Evolutionary conservation across 2,113 vertebrate species (phyloP), one percentile per base, ranked within the genome.

Genomic region (Empidonax traillii): DNA sequence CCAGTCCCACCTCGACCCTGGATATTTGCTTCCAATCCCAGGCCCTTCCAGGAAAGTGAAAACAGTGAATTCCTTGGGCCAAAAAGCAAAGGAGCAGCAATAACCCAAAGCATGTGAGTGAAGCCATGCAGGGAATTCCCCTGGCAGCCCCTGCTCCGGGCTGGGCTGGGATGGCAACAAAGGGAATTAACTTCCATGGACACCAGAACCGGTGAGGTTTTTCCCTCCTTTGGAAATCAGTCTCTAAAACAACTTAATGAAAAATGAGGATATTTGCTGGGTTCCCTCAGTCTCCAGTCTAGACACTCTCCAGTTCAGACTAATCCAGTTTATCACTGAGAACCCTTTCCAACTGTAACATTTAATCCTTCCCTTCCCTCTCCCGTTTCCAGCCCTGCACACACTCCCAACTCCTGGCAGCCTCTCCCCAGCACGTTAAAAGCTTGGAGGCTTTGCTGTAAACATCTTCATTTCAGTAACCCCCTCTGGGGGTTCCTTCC

Each of bases 231-330:
- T 49, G 83, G 66, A 92, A 93, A 89, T 78, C 88, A 71, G 89
- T 3, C 2, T 84, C 94, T 88, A 84, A 94, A 22, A 79, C 51
- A 72, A n/a, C 46, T 21, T 82, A 68, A 94, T 87, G 92, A 93
- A 79, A 68, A 83, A 46, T 1, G 31, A 91, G 93, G 85, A 82
- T 49, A 46, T 89, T 85, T 75, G 66, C 33, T 58, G 4, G 30
- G 69, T 85, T 91, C 94, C 89, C 92, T 79, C 69, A 73, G 94
- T 63, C 94, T 74, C 69, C 85, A 94, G 94, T 93, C 93, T 93
- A 96, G 89, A 96, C 94, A 59, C 89, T 73, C 82, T 49, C 84
- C 52, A 73, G 91, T 89, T 93, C 41, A 96, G 81, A 87, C 94
- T 95, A 91, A 93, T 49, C 93, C 77, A 89, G 91, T 84, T 92